Conservation (phyloP, 2,113 vertebrate species). For the Donacobius atricapilla region DNA sequence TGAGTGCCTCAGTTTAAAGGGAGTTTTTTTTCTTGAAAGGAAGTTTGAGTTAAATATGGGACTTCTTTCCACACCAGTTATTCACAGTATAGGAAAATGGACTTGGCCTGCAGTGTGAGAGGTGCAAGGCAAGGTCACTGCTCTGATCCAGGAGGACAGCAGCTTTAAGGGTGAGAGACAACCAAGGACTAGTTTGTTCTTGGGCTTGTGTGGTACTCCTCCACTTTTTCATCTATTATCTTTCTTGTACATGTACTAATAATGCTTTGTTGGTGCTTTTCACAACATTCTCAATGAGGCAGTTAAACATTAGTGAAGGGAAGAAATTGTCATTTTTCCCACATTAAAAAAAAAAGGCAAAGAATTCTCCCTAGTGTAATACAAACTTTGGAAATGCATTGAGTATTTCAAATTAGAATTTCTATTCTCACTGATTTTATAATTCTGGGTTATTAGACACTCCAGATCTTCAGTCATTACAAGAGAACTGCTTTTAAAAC, state of each 20-base stretch:
- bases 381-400: not conserved
- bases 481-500: not conserved
- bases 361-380: not conserved
- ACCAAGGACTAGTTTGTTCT: not conserved
- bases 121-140: not conserved
- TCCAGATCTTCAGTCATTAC: not conserved
- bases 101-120: not conserved
- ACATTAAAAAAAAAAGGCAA: not conserved
- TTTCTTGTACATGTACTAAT: not conserved
- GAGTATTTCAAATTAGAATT: not conserved
- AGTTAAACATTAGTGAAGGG: not conserved
- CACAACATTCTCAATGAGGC: not conserved
- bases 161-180: not conserved
- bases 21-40: not conserved
- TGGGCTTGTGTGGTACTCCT: not conserved
- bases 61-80: not conserved
- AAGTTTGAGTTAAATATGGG: fast-evolving
- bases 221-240: not conserved
- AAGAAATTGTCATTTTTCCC: not conserved
- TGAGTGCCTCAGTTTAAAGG: not conserved
- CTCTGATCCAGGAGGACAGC: not conserved
- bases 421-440: not conserved
- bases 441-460: not conserved
- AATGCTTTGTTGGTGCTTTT: not conserved
- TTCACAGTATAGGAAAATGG: not conserved